These are phyloP conservation scores for Meghimatium bilineatum DNA, from an alignment of 2,888 invertebrate species.

Conservation along the genomic window DNA sequence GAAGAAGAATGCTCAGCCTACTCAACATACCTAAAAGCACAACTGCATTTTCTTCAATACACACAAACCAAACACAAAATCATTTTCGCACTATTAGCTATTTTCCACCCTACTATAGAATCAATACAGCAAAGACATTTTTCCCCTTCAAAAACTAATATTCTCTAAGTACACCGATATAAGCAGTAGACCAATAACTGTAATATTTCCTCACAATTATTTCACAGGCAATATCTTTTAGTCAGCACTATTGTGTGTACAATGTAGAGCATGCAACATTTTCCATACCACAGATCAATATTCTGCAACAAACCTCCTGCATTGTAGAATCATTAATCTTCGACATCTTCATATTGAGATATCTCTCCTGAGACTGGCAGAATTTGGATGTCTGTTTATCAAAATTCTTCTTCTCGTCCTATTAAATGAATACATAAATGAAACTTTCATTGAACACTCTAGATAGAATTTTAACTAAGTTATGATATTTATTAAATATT, in stretches of 20 bases:
- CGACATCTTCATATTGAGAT: slow-evolving; percentile 81
- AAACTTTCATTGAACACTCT: background rate
- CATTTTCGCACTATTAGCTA: no score
- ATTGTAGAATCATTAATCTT: slow-evolving; percentile 84
- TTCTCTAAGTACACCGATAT: no score
- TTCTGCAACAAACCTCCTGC: slow-evolving; percentile 86
- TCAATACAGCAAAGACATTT: no score
- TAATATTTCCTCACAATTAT: background rate
- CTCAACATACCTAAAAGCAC: no score
- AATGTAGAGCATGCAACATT: background rate
- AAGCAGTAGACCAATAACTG: no score
- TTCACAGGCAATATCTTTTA: background rate
- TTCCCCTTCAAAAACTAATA: no score
- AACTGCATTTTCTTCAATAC: no score
- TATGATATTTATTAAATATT: no score
- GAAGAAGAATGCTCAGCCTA: no score
- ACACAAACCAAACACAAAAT: no score
- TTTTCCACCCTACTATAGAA: no score
- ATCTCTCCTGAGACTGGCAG: slow-evolving; percentile 96
- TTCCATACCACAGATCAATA: background rate
- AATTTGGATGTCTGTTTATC: slow-evolving; percentile 98
- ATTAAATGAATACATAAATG: slow-evolving; percentile 58
- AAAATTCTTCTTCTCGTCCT: slow-evolving; percentile 97
- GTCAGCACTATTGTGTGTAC: background rate
- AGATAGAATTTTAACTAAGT: background rate